Evolutionary conservation across 2,797 vertebrate genomes (phyloP).

Genomic region (Amazona ochrocephala): DNA sequence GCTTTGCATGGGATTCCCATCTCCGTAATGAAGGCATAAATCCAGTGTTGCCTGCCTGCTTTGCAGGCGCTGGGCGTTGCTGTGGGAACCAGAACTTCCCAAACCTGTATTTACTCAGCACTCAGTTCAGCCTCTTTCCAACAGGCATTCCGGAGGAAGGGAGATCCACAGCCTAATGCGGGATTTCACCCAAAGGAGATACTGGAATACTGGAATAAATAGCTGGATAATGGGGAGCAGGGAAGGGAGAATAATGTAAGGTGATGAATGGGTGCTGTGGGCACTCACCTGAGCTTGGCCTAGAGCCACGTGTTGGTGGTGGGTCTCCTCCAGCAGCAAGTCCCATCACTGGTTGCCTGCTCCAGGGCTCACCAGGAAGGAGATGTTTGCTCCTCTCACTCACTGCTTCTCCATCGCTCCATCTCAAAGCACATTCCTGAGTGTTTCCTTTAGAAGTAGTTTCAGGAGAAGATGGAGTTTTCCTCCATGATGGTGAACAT

Average conservation of each 20-base stretch:
- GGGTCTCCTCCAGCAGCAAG: not conserved
- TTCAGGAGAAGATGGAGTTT: not conserved
- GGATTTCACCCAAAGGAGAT: not conserved
- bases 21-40: conserved; percentile 34
- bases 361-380: fast-evolving
- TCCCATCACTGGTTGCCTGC: not conserved
- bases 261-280: not conserved
- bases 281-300: not conserved
- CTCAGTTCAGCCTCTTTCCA: not conserved
- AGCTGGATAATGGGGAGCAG: not conserved
- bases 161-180: not conserved
- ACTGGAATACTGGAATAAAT: not conserved
- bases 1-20: not conserved
- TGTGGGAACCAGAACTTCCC: conserved; percentile 51
- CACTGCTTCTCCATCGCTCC: fast-evolving
- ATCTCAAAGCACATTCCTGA: not conserved
- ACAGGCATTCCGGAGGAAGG: not conserved
- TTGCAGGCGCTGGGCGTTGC: conserved; percentile 10
- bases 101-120: not conserved
- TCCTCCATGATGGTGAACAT: not conserved
- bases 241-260: not conserved
- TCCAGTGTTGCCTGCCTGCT: not conserved
- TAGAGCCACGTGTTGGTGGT: not conserved
- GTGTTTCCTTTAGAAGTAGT: not conserved
- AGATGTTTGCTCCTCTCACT: not conserved